A percentile compares a stretch with the other conserved stretches of the same genome.
These are phyloP conservation scores for Petrocephalus schoutedeni DNA, from an alignment of 2,797 vertebrate species.

Conservation along the genomic window DNA sequence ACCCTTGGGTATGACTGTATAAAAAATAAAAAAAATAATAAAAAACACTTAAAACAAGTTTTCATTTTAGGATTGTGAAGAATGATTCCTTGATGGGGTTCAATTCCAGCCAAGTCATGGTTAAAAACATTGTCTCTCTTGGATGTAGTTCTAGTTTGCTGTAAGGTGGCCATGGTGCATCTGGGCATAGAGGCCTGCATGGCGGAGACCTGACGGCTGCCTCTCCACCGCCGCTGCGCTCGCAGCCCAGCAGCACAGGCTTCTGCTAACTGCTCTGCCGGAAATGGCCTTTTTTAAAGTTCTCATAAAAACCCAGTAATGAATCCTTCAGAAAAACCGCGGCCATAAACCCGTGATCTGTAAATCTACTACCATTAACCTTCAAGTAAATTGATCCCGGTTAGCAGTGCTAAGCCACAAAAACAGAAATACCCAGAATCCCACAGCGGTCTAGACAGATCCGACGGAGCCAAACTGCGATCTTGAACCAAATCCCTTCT, in stretches of 20 bases:
- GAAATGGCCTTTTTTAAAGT: neutral
- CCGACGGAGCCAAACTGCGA: neutral
- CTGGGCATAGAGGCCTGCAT: neutral
- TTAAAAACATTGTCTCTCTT: neutral
- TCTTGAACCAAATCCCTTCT: neutral
- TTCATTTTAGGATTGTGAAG: neutral
- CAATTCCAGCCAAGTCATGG: neutral
- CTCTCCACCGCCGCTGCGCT: neutral
- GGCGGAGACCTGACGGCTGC: neutral
- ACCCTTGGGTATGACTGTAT: neutral
- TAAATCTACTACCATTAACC: neutral
- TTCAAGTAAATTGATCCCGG: neutral
- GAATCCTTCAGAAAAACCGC: neutral
- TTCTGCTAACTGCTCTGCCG: neutral
- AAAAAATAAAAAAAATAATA: neutral
- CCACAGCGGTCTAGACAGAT: neutral
- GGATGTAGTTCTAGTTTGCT: neutral
- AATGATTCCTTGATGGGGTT: neutral
- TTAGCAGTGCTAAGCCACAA: neutral
- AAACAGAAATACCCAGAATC: neutral
- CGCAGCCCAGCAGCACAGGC: neutral
- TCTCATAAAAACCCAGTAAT: neutral
- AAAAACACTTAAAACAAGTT: neutral
- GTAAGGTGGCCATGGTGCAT: neutral
- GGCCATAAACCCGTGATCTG: neutral